Evolutionary conservation across 1,140 invertebrate genomes (phyloP), one percentile per base, ranked within the genome.

Genomic region (Pogonomyrmex californicus): DNA sequence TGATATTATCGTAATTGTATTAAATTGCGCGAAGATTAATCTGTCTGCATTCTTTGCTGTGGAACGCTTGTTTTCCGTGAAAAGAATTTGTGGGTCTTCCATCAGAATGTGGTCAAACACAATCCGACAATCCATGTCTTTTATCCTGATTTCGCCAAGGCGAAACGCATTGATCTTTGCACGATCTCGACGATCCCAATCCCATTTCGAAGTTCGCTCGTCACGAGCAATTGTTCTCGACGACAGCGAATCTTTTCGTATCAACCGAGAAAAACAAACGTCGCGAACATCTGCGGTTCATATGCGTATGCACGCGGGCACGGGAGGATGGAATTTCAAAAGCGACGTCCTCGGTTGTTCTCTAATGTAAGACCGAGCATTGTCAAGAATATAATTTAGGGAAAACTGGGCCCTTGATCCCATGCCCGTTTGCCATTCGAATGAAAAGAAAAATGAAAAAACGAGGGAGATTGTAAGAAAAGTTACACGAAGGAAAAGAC

Each of bases 401-500:
- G 60, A 60, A 54, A 56, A 54, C 41, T 70, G 36, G 38, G 36
- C 54, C 68, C 68, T 92, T 71, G 68, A 38, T 79, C 79, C 83
- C 88, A 86, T 88, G 73, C 70, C 51, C 56, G 33, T 87, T 87
- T 87, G 86, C 66, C 49, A 85, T 88, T 88, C 44, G 56, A 89
- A 89, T 62, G 83, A 41, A 70, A 51, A 89, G 88, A 78, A 56
- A 41, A 66, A 36, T 47, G 47, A 49, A 54, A 82, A 89, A 75
- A 44, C 68, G 23, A 36, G 49, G 14, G 49, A 77, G 86, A 91
- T 90, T 88, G 86, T 91, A 89, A 92, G 82, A 92, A 90, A 78
- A 92, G 89, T 91, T 92, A 89, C 88, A 91, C 71, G 71, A 63
- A 49, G 41, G 41, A 94, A 92, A 91, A 93, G 91, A 93, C 91